Evolutionary conservation across 1,140 invertebrate genomes (phyloP).

Genomic region (Heterodera schachtii): DNA sequence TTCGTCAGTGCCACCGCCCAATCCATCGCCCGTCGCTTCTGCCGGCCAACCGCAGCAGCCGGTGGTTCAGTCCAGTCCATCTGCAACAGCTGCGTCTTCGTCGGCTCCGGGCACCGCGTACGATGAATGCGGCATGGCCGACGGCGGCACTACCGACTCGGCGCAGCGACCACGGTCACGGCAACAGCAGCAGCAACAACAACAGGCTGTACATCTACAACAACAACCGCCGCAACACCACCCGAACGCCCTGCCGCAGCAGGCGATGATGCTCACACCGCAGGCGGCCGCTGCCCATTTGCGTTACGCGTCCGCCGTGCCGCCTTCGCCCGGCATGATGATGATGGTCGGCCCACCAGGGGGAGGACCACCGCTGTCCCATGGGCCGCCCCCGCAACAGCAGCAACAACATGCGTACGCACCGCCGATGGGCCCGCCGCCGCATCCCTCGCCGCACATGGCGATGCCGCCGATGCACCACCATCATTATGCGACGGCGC

Average conservation of each 20-base stretch:
- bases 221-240: constrained; percentile 1
- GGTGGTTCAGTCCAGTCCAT: constrained; percentile 8
- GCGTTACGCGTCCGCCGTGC: neutral
- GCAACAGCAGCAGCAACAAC: constrained; percentile 4
- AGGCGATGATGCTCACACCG: constrained; percentile 12
- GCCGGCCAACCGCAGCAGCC: neutral
- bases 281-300: constrained; percentile 15
- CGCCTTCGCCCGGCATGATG: constrained; percentile 2
- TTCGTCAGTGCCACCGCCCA: neutral
- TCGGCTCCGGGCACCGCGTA: neutral
- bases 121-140: neutral
- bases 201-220: no score
- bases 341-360: constrained; percentile 2
- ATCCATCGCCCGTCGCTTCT: neutral
- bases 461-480: neutral
- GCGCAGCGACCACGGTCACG: constrained; percentile 14
- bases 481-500: constrained; percentile 12
- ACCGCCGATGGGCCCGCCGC: constrained; percentile 8
- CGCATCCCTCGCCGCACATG: constrained; percentile 9
- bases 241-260: neutral
- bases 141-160: constrained; percentile 1
- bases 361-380: no score
- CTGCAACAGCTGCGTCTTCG: neutral
- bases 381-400: no score
- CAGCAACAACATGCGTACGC: neutral